Evolutionary conservation across 2,113 vertebrate genomes (phyloP).

Genomic region (Caranx ignobilis): DNA sequence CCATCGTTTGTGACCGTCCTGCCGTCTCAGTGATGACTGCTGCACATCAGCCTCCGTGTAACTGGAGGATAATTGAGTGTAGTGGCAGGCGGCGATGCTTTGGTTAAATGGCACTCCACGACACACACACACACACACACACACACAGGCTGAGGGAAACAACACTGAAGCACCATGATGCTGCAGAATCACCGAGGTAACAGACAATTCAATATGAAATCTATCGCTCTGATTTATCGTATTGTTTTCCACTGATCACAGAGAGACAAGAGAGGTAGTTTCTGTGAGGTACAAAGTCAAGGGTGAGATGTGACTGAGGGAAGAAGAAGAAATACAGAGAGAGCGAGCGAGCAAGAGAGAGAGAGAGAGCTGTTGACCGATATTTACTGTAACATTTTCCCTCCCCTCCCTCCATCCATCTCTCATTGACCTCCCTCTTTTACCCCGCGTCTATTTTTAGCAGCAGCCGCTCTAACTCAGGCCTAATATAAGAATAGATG

Average conservation of each 20-base stretch:
- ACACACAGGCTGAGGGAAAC: conserved; percentile 13
- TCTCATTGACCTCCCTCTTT: conserved; percentile 76
- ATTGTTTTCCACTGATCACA: conserved; percentile 1
- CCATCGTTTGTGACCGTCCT: conserved; percentile 12
- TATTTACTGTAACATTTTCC: conserved; percentile 78
- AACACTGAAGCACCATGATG: not conserved
- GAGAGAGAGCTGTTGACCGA: conserved; percentile 72
- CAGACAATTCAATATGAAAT: not conserved
- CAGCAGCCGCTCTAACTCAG: conserved; percentile 49
- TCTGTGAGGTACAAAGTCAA: conserved; percentile 10
- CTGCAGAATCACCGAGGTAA: not conserved
- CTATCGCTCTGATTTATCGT: not conserved
- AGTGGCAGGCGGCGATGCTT: conserved; percentile 18
- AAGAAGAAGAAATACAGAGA: not conserved
- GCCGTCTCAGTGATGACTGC: conserved; percentile 46
- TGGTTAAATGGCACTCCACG: conserved; percentile 40
- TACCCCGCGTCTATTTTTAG: conserved; percentile 82
- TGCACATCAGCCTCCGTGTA: conserved; percentile 30
- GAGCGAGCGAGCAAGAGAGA: not conserved
- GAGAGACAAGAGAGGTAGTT: not conserved
- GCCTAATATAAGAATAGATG: conserved; percentile 65
- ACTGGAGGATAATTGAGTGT: conserved; percentile 44
- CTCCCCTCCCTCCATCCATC: conserved; percentile 47
- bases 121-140: conserved; percentile 11
- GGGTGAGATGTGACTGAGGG: conserved; percentile 2